Evolutionary conservation across 2,888 invertebrate species (phyloP).

Genomic region (Metalampra italica): DNA sequence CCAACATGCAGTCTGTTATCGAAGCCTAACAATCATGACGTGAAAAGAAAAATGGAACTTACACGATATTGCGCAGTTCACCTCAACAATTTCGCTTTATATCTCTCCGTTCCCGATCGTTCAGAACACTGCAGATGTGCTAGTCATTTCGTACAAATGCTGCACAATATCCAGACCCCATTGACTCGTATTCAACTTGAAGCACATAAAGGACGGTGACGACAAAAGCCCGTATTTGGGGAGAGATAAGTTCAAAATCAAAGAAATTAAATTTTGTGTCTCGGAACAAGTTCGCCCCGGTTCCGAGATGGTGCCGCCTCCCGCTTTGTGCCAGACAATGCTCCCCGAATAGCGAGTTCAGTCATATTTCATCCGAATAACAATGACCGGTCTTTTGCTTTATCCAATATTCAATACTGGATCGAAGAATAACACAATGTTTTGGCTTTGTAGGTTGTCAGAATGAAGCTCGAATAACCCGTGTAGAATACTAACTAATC

Average conservation of each 20-base stretch:
- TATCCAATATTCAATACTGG: conserved; percentile 51
- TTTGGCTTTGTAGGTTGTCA: conserved; percentile 15
- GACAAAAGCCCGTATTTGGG: conserved; percentile 48
- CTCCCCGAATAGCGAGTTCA: conserved; percentile 46
- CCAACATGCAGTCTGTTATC: conserved; percentile 8
- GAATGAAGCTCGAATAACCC: conserved; percentile 1
- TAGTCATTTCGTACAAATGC: conserved; percentile 58
- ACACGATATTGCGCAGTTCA: conserved; percentile 45
- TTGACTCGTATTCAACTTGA: conserved; percentile 53
- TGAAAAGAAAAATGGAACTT: conserved; percentile 33
- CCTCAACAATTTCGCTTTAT: conserved; percentile 50
- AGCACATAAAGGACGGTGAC: conserved; percentile 57
- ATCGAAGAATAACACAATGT: conserved; percentile 40
- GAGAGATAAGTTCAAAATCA: conserved; percentile 55
- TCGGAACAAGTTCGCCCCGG: conserved; percentile 41
- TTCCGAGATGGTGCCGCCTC: conserved; percentile 30
- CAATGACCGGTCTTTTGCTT: conserved; percentile 57
- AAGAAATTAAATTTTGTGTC: conserved; percentile 67
- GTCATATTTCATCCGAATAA: conserved; percentile 65
- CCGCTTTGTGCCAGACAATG: conserved; percentile 61
- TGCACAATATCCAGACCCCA: conserved; percentile 55
- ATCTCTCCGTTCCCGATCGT: conserved; percentile 30
- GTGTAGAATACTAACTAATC: conserved; percentile 5
- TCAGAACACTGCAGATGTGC: conserved; percentile 50
- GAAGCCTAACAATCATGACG: conserved; percentile 25